These are phyloP conservation scores for Geotrupes spiniger DNA, from an alignment of 2,888 invertebrate genomes.

Conservation along the genomic window DNA sequence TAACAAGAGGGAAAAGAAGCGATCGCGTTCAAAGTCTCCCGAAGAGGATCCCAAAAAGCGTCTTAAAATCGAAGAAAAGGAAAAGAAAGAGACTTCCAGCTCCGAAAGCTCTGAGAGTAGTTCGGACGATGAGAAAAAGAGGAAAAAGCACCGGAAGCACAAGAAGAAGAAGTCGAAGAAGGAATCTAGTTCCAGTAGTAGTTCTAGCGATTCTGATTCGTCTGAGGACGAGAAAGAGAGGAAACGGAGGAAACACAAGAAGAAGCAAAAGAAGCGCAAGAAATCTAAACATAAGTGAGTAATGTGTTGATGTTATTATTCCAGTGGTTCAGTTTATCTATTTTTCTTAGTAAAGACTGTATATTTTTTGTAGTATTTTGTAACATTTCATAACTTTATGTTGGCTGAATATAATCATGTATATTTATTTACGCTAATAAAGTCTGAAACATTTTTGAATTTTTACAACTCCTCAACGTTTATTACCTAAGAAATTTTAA, in stretches of 20 bases:
- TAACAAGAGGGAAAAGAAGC: slow-evolving; percentile 27
- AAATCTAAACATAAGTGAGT: slow-evolving; percentile 55
- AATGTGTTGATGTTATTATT: no score
- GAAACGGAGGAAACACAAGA: slow-evolving; percentile 68
- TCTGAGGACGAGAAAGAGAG: slow-evolving; percentile 67
- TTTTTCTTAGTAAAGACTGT: no score
- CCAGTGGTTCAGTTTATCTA: no score
- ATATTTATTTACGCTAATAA: no score
- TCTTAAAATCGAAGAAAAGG: slow-evolving; percentile 35
- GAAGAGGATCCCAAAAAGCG: slow-evolving; percentile 37
- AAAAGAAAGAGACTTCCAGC: slow-evolving; percentile 44
- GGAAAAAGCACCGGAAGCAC: slow-evolving; percentile 46
- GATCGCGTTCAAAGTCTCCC: slow-evolving; percentile 2
- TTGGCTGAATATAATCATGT: no score
- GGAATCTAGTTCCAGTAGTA: slow-evolving; percentile 61
- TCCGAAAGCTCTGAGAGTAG: slow-evolving; percentile 46
- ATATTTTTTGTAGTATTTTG: no score
- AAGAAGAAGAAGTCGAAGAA: slow-evolving; percentile 61
- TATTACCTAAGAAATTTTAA: no score
- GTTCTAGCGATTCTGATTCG: slow-evolving; percentile 61
- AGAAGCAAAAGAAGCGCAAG: slow-evolving; percentile 71
- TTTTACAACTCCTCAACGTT: no score
- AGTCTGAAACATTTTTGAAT: no score
- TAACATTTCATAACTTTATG: no score
- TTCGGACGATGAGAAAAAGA: slow-evolving; percentile 45